Evolutionary conservation across 2,113 vertebrate genomes (phyloP).

Genomic region (Oenanthe oenanthe): DNA sequence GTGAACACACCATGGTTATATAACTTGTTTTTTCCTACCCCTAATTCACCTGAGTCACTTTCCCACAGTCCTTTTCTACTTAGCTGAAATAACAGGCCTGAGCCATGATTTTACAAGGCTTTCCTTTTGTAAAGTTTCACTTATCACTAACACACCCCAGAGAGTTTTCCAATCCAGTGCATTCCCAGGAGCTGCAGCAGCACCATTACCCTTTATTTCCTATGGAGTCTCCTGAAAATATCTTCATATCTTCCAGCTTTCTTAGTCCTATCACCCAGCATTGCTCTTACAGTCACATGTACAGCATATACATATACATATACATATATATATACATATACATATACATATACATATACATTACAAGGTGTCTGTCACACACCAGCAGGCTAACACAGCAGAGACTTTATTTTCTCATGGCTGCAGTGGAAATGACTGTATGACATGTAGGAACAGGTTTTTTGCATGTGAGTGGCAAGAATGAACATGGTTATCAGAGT

Average conservation of each 20-base stretch:
- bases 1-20: background rate
- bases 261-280: background rate
- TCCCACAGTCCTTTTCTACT: background rate
- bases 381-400: fast-evolving
- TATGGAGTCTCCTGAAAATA: background rate
- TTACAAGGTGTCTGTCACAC: background rate
- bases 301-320: background rate
- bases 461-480: background rate
- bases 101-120: background rate
- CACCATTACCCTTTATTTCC: background rate
- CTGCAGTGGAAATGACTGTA: background rate
- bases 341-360: no score
- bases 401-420: background rate
- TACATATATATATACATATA: background rate
- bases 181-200: background rate
- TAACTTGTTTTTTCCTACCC: background rate
- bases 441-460: background rate
- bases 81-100: background rate
- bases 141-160: background rate
- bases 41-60: background rate
- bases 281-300: fast-evolving
- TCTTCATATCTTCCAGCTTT: background rate
- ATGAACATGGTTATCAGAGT: background rate
- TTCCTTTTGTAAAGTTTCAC: background rate
- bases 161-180: background rate